Evolutionary conservation across 37 sponge, comb jelly and placozoan genomes (phyloP), one percentile per base, ranked within the genome.

Genomic region (Oscarella lobularis): DNA sequence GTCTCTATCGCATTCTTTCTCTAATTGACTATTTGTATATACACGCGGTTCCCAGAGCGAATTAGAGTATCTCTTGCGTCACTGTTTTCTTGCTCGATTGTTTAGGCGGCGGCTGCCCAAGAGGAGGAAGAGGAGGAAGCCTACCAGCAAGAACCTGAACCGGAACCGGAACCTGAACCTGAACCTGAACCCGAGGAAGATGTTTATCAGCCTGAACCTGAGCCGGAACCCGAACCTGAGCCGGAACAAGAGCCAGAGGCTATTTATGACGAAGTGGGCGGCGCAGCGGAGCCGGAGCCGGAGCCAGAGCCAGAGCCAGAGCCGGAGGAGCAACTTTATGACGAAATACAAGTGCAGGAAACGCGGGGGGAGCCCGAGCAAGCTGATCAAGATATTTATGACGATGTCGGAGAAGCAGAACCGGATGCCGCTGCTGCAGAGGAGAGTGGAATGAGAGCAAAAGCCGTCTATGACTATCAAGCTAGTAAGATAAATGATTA

Each of bases 381-480:
- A n/a, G n/a, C n/a, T n/a, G 60, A 48, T 27, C 60, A 48, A 48
- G 71, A 68, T 68, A 5, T 14, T 5, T 68, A 68, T 14, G 29
- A 68, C 33, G 71, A 68, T 34, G 31, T 14, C 71, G 71, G 71
- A 34, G 71, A 32, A 4, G 29, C 71, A 68, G 60, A 48, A 48
- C 14, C 14, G 60, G 60, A 48, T 48, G 60, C 14, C 20, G 9
- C 9, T 48, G 9, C 60, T 48, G 60, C 60, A 9, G 60, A 48
- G 60, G 60, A 48, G 74, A 48, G 34, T 37, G 92, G 89, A 40
- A 27, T 66, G 31, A 36, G 60, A 39, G 89, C 86, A 14, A 76
- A 60, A 72, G 92, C 92, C 67, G 36, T 92, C 2, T 92, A 88
- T 77, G 92, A 92, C 79, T 92, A 92, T 70, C 81, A 92, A 83